A percentile compares a stretch with the other conserved stretches of the same genome.
Conservation (phyloP, 2,888 invertebrate genomes). For the Synanthedon andrenaeformis region DNA sequence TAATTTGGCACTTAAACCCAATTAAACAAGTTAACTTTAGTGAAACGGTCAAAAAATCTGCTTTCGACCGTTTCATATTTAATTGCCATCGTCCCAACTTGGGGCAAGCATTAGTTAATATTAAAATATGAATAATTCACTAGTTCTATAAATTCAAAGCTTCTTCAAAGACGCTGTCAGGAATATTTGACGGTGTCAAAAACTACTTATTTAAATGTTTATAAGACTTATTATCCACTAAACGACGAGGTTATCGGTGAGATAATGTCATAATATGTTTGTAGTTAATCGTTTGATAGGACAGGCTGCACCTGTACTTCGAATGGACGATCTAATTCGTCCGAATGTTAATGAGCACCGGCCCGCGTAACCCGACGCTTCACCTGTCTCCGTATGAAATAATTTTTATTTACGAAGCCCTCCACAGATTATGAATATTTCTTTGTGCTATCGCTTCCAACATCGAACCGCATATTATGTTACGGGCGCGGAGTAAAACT, state of each 20-base stretch:
- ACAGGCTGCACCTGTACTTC: conserved; percentile 47
- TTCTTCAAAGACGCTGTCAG: too few relatives aligned
- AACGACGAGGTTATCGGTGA: conserved; percentile 37
- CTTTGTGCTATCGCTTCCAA: conserved; percentile 41
- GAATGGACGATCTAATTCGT: conserved; percentile 46
- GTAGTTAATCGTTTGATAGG: conserved; percentile 35
- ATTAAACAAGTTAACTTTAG: too few relatives aligned
- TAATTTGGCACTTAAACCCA: too few relatives aligned
- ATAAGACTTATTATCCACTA: conserved; percentile 34
- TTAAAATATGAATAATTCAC: too few relatives aligned
- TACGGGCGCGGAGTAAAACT: conserved; percentile 36
- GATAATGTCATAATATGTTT: conserved; percentile 49
- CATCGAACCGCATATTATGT: conserved; percentile 56
- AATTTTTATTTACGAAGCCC: conserved; percentile 62
- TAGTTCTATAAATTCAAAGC: too few relatives aligned
- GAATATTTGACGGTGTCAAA: background rate
- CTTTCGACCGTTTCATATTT: too few relatives aligned
- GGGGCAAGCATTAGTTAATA: too few relatives aligned
- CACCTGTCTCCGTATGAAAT: conserved; percentile 62
- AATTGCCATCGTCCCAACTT: too few relatives aligned
- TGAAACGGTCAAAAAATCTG: too few relatives aligned
- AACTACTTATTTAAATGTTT: conserved; percentile 6
- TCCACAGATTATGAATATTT: conserved; percentile 60
- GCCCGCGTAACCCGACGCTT: conserved; percentile 51
- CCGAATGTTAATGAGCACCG: conserved; percentile 40